A percentile compares a stretch with the other conserved stretches of the same genome.
phyloP scores from a whole-genome alignment of 2,113 vertebrate species.

The Axis porcinus region DNA sequence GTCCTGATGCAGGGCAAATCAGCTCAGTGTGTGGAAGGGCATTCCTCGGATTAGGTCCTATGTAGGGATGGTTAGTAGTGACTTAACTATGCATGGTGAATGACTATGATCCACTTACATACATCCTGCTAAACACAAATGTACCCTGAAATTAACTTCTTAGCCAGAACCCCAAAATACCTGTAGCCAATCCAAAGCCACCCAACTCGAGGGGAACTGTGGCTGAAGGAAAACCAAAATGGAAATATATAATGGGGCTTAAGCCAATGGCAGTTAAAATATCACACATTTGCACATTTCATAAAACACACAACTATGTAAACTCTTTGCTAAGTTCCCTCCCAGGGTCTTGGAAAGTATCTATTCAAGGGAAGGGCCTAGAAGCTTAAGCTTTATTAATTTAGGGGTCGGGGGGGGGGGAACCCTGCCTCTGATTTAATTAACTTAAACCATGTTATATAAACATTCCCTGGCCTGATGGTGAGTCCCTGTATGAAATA shows the following conservation, averaged over 20 bases:
- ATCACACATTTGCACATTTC: not conserved
- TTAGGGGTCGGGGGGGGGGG: not conserved
- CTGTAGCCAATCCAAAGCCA: not conserved
- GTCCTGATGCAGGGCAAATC: not conserved
- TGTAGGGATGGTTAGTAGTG: not conserved
- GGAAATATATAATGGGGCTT: not conserved
- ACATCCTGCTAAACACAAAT: not conserved
- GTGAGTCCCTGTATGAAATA: not conserved
- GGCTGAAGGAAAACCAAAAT: not conserved
- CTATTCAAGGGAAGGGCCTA: not conserved
- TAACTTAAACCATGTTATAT: not conserved
- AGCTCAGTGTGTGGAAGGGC: not conserved
- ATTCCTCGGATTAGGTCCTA: not conserved
- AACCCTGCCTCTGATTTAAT: constrained; percentile 1
- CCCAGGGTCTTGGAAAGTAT: not conserved
- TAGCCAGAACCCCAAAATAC: not conserved
- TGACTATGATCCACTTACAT: not conserved
- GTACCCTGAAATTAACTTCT: not conserved
- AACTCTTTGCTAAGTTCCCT: not conserved
- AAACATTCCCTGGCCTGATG: not conserved
- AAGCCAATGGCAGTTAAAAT: not conserved
- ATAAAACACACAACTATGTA: not conserved
- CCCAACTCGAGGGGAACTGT: not conserved
- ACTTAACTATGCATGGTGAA: not conserved
- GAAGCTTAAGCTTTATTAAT: not conserved